These are phyloP conservation scores for Nothoprocta pentlandii DNA, from an alignment of 2,113 vertebrate species.

Conservation along the genomic window DNA sequence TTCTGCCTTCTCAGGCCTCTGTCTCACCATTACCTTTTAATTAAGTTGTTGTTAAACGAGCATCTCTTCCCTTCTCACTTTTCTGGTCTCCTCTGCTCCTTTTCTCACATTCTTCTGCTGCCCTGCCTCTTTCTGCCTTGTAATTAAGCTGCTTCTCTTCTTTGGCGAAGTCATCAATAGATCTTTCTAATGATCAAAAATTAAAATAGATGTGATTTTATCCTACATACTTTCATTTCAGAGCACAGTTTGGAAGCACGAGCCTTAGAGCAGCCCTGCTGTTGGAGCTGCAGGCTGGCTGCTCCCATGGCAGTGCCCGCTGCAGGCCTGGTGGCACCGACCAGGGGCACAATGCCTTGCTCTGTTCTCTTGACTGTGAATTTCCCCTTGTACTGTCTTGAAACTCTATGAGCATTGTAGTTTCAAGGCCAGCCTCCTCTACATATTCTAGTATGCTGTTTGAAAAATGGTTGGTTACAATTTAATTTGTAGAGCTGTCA, in stretches of 20 bases:
- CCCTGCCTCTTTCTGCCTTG: background rate
- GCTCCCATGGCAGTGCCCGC: background rate
- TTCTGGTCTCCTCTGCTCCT: background rate
- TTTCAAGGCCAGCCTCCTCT: background rate
- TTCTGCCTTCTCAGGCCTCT: background rate
- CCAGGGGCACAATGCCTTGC: background rate
- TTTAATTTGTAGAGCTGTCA: background rate
- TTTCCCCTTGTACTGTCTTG: background rate
- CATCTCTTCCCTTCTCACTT: background rate
- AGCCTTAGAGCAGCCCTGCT: background rate
- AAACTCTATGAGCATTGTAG: background rate
- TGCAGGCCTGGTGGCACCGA: background rate
- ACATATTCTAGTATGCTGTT: background rate
- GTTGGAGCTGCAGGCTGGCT: background rate
- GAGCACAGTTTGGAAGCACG: background rate
- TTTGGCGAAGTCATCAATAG: background rate
- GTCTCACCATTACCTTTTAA: background rate
- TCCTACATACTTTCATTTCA: background rate
- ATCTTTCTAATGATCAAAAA: background rate
- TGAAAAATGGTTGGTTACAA: background rate
- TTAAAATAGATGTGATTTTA: background rate
- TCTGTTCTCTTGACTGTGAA: background rate
- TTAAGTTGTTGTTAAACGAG: conserved; percentile 16
- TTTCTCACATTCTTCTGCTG: background rate
- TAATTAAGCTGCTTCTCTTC: background rate